These are phyloP conservation scores for Sciurus niger DNA, from an alignment of 2,113 vertebrate genomes.

Conservation along the genomic window DNA sequence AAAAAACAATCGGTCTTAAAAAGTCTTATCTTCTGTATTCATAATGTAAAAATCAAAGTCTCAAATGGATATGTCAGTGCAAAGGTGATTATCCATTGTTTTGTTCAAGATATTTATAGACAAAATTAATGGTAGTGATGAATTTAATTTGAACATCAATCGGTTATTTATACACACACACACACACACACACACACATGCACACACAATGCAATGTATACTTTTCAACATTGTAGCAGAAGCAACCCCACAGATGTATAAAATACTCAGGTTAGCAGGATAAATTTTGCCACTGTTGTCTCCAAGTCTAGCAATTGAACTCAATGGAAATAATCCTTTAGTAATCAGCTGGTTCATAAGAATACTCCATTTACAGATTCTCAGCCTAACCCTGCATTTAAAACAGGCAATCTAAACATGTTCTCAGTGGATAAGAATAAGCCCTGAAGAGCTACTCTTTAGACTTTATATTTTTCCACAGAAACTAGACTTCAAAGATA, in stretches of 20 bases:
- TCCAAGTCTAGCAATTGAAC: neutral
- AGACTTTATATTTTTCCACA: conserved; percentile 70
- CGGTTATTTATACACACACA: no score
- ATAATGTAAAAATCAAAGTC: neutral
- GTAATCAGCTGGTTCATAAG: neutral
- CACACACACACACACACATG: no score
- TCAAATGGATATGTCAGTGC: neutral
- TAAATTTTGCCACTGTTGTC: neutral
- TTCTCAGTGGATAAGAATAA: conserved; percentile 77
- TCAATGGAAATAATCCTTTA: neutral
- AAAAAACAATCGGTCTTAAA: neutral
- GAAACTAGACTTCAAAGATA: conserved; percentile 81
- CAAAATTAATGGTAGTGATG: neutral
- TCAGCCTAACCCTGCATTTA: conserved; percentile 52
- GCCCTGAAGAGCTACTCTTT: conserved; percentile 75
- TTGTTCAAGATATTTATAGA: neutral
- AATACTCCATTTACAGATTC: conserved; percentile 26
- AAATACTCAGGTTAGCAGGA: neutral
- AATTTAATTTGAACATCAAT: neutral
- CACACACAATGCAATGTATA: neutral
- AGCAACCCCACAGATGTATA: neutral
- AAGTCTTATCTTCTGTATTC: neutral
- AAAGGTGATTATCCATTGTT: neutral
- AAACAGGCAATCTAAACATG: conserved; percentile 76
- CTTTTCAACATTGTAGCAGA: neutral